phyloP scores from a whole-genome alignment of 2,113 vertebrate species.

The Entomyzon cyanotis region DNA sequence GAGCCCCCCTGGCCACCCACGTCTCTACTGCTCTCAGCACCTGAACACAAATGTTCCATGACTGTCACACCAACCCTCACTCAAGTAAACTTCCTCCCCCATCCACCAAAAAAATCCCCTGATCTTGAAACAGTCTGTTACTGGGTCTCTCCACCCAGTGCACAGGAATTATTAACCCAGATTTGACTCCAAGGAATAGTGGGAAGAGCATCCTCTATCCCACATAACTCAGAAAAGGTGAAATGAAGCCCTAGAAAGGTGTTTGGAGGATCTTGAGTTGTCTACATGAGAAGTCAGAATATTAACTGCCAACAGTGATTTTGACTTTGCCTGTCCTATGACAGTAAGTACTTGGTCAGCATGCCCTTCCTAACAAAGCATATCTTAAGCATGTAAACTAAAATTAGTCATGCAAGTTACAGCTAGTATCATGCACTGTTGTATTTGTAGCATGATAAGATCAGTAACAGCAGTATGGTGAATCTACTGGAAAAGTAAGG shows the following conservation, averaged over 20 bases:
- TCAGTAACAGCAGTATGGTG: not conserved
- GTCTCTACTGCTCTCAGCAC: not conserved
- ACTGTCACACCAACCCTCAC: not conserved
- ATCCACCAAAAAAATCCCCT: not conserved
- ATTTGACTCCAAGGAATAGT: not conserved
- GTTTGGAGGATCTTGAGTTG: not conserved
- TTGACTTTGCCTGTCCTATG: not conserved
- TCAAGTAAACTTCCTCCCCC: rapidly evolving
- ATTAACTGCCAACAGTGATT: not conserved
- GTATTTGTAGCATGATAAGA: not conserved
- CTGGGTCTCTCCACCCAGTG: not conserved
- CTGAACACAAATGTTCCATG: not conserved
- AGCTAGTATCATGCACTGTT: not conserved
- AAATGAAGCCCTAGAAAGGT: not conserved
- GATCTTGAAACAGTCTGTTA: not conserved
- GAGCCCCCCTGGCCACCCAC: not conserved
- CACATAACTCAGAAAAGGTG: not conserved
- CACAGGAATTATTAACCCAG: not conserved
- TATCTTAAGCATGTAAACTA: not conserved
- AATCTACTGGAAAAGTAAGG: not conserved
- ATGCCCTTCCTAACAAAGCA: not conserved
- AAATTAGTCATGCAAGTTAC: not conserved
- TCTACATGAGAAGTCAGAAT: not conserved
- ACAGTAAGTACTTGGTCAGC: not conserved
- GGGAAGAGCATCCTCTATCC: not conserved